Evolutionary conservation across 2,113 vertebrate species (phyloP).

Genomic region (Malurus alboscapulatus): DNA sequence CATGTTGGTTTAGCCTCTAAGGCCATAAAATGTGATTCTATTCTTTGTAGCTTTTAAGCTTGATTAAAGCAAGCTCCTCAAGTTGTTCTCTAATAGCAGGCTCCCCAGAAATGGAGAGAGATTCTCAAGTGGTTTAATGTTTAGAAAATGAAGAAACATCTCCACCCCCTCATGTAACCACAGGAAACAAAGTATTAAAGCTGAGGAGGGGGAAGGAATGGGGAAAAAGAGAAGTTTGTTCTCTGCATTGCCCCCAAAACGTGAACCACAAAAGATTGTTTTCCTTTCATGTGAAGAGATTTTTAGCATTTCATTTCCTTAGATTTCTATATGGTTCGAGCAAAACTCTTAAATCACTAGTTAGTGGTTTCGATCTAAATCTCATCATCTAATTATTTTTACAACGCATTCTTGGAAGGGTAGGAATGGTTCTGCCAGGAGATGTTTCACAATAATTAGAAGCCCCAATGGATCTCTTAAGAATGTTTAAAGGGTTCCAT

Average conservation of each 20-base stretch:
- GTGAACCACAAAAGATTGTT: constrained; percentile 61
- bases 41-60: constrained; percentile 69
- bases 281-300: constrained; percentile 70
- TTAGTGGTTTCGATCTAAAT: constrained; percentile 81
- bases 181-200: constrained; percentile 79
- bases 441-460: constrained; percentile 84
- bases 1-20: constrained; percentile 71
- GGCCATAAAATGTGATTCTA: constrained; percentile 67
- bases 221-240: constrained; percentile 12
- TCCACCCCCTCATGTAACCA: constrained; percentile 73
- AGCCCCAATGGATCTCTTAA: constrained; percentile 80
- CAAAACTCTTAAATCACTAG: constrained; percentile 72
- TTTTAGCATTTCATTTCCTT: constrained; percentile 74
- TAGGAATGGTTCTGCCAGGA: constrained; percentile 76
- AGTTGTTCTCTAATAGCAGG: constrained; percentile 70
- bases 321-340: constrained; percentile 45
- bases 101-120: constrained; percentile 64
- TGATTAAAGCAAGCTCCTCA: constrained; percentile 79
- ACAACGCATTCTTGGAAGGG: constrained; percentile 78
- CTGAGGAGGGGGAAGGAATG: constrained; percentile 31
- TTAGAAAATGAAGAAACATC: constrained; percentile 73
- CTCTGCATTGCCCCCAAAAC: constrained; percentile 39
- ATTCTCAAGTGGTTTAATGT: constrained; percentile 75
- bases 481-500: constrained; percentile 82
- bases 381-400: constrained; percentile 85